Conservation (phyloP, 2,113 vertebrate species). For the Nothoprocta pentlandii region DNA sequence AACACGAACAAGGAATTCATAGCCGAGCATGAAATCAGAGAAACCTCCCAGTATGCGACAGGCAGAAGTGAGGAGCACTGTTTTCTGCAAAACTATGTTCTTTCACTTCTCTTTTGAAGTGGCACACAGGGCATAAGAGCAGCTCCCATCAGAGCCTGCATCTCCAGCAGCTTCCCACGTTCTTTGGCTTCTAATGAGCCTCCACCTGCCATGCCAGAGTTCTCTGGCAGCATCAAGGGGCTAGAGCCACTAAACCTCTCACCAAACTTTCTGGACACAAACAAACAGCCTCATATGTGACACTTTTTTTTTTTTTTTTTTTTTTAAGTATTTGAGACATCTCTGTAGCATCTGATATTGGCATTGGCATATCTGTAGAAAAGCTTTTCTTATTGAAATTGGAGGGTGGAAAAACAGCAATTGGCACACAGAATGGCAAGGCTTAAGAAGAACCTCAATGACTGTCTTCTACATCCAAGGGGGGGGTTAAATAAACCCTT, state of each 20-base stretch:
- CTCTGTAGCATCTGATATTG: background rate
- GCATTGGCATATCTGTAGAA: background rate
- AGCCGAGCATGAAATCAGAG: slow-evolving; percentile 45
- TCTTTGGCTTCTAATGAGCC: background rate
- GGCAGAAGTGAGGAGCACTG: slow-evolving; percentile 10
- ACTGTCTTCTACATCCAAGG: background rate
- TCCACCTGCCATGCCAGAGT: background rate
- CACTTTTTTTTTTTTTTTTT: background rate
- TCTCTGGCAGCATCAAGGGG: background rate
- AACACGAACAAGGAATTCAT: slow-evolving; percentile 46
- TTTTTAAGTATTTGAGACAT: background rate
- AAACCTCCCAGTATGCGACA: slow-evolving; percentile 45
- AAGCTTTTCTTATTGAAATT: background rate
- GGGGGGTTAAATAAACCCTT: background rate
- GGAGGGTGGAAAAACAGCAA: background rate
- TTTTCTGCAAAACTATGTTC: background rate
- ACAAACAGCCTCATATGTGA: fast-evolving
- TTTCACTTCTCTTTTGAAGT: slow-evolving; percentile 7
- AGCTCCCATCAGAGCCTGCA: background rate
- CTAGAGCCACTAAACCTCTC: background rate
- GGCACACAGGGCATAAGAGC: background rate
- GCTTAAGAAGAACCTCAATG: background rate
- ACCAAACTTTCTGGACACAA: background rate
- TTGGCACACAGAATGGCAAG: background rate
- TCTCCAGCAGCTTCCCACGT: background rate